Evolutionary conservation across 2,888 invertebrate genomes (phyloP).

Genomic region (Acanthosepion esculentum): DNA sequence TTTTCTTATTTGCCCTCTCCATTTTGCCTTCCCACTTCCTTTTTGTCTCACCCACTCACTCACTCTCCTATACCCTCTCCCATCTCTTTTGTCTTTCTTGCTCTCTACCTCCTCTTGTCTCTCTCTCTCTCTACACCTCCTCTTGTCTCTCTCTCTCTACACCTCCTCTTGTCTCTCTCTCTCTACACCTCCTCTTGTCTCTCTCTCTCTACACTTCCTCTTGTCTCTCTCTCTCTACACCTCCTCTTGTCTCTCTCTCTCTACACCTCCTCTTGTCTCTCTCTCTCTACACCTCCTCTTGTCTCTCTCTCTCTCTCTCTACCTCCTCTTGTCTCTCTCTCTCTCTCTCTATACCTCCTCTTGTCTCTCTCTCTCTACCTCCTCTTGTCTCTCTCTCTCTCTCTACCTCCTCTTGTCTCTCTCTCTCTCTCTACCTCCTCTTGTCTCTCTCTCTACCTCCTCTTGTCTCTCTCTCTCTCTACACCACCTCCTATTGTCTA

Average conservation of each 20-base stretch:
- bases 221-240: too few relatives aligned
- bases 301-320: background rate
- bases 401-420: background rate
- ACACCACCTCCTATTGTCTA: background rate
- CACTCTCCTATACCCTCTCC: background rate
- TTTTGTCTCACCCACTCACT: too few relatives aligned
- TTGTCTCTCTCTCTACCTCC: background rate
- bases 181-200: background rate
- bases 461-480: background rate
- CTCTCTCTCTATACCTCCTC: background rate
- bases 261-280: background rate
- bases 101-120: background rate
- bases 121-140: background rate
- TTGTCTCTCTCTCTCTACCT: background rate
- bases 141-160: background rate
- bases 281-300: background rate
- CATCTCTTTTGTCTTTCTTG: background rate
- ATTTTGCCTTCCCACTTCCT: too few relatives aligned
- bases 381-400: background rate
- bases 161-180: background rate
- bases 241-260: constrained; percentile 16
- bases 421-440: background rate
- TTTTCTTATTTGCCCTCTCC: too few relatives aligned
- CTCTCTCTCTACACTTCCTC: background rate
- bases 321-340: background rate